Percentiles rank a stretch among this genome's conserved stretches.
phyloP scores from a whole-genome alignment of 2,797 vertebrate genomes.

The Malacoctenus gilli region DNA sequence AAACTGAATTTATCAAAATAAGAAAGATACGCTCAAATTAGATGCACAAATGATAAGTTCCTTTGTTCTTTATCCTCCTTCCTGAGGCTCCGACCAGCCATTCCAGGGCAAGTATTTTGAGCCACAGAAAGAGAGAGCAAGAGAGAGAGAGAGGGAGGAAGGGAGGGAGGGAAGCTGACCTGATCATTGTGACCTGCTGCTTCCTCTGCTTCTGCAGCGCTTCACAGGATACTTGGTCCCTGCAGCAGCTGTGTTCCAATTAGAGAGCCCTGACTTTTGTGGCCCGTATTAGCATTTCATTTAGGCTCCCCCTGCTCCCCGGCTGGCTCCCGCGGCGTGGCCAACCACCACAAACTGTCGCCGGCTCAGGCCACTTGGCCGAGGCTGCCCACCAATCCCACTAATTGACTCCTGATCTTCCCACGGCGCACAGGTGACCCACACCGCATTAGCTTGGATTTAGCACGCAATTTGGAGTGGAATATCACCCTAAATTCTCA shows the following conservation, averaged over 20 bases:
- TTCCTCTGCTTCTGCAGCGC: conserved; percentile 65
- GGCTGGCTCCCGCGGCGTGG: conserved; percentile 70
- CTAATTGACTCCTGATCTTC: conserved; percentile 84
- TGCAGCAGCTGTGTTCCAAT: conserved; percentile 88
- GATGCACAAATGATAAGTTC: no score
- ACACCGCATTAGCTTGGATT: conserved; percentile 63
- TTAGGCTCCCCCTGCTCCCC: conserved; percentile 80
- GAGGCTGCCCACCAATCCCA: conserved; percentile 72
- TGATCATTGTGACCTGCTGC: conserved; percentile 73
- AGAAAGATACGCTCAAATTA: no score
- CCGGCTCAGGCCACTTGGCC: conserved; percentile 58
- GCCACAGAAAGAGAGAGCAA: conserved; percentile 62
- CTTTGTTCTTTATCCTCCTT: conserved; percentile 18
- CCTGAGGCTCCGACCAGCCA: conserved; percentile 27
- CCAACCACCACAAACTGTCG: conserved; percentile 67
- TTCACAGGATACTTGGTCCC: conserved; percentile 77
- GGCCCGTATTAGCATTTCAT: conserved; percentile 88
- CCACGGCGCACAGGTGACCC: conserved; percentile 70
- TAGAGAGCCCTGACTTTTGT: conserved; percentile 85
- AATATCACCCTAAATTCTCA: conserved; percentile 39
- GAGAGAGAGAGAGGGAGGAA: conserved; percentile 62
- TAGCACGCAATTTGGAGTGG: conserved; percentile 44
- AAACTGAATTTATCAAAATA: no score
- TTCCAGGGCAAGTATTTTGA: conserved; percentile 73
- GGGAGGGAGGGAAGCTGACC: conserved; percentile 67